These are phyloP conservation scores for Chelon labrosus DNA, from an alignment of 2,797 vertebrate species.

Conservation along the genomic window DNA sequence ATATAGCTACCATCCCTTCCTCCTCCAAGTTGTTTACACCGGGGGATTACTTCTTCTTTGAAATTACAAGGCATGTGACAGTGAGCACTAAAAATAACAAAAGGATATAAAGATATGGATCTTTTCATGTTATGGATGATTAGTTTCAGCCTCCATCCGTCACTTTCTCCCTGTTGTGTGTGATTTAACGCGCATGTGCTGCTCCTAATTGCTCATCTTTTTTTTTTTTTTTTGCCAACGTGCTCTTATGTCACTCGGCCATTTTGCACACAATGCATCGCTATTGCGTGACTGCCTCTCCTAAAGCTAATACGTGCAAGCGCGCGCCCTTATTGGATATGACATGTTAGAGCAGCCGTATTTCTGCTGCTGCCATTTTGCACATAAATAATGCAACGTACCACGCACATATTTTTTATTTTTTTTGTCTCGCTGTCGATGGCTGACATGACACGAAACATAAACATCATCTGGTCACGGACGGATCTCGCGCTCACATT, in stretches of 20 bases:
- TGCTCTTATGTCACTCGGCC: conserved; percentile 3
- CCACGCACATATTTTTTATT: conserved; percentile 17
- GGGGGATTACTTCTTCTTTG: conserved; percentile 24
- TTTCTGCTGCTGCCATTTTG: conserved; percentile 36
- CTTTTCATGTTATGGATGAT: conserved; percentile 28
- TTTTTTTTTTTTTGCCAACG: conserved; percentile 28
- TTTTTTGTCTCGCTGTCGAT: background rate
- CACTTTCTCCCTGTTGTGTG: conserved; percentile 12
- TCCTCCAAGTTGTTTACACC: conserved; percentile 15
- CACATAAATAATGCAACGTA: conserved; percentile 51
- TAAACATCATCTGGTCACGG: conserved; percentile 1
- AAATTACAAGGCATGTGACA: conserved; percentile 32
- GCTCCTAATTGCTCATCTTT: conserved; percentile 19
- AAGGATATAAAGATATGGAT: conserved; percentile 18
- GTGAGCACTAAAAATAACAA: background rate
- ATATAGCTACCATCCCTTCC: conserved; percentile 3
- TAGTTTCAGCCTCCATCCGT: conserved; percentile 35
- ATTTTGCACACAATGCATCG: conserved; percentile 9
- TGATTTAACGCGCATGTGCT: background rate
- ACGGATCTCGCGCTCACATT: too few relatives aligned
- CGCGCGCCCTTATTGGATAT: conserved; percentile 20
- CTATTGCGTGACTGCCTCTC: conserved; percentile 30
- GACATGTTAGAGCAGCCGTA: conserved; percentile 53
- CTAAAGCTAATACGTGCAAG: conserved; percentile 10
- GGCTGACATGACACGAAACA: conserved; percentile 18